A percentile compares a stretch with the other conserved stretches of the same genome.
These are phyloP conservation scores for Arnoldichthys spilopterus DNA, from an alignment of 2,797 vertebrate genomes.

Conservation along the genomic window DNA sequence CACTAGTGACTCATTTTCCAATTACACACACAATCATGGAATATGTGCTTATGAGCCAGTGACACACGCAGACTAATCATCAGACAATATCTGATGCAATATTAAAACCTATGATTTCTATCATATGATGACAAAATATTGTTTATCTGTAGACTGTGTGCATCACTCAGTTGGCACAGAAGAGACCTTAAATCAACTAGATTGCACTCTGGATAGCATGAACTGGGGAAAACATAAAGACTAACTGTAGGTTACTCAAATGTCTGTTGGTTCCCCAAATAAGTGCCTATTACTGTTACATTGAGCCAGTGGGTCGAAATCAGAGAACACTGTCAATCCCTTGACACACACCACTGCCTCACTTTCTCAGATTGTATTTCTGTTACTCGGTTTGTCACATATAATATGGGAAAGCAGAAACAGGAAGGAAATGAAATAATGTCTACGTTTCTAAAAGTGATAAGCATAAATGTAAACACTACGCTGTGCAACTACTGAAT, in stretches of 20 bases:
- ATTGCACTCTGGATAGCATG: no score
- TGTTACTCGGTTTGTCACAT: not conserved
- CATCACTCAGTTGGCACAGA: not conserved
- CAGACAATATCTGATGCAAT: not conserved
- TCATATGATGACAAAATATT: not conserved
- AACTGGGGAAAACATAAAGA: not conserved
- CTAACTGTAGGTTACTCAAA: not conserved
- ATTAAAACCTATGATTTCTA: not conserved
- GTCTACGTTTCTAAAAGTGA: no score
- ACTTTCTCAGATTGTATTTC: not conserved
- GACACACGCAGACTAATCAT: constrained; percentile 2
- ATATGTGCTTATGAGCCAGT: constrained; percentile 26
- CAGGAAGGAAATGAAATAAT: no score
- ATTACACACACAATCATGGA: constrained; percentile 14
- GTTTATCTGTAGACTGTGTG: not conserved
- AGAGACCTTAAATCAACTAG: not conserved
- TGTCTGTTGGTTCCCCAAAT: not conserved
- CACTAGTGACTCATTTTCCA: constrained; percentile 23
- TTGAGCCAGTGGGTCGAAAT: no score
- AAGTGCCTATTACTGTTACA: no score
- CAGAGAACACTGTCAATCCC: no score
- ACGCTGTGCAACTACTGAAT: no score
- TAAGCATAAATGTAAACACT: no score
- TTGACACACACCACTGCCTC: not conserved
- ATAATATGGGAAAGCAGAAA: not conserved